Conservation (phyloP, 2,113 vertebrate species). For the Synodontis membranacea region DNA sequence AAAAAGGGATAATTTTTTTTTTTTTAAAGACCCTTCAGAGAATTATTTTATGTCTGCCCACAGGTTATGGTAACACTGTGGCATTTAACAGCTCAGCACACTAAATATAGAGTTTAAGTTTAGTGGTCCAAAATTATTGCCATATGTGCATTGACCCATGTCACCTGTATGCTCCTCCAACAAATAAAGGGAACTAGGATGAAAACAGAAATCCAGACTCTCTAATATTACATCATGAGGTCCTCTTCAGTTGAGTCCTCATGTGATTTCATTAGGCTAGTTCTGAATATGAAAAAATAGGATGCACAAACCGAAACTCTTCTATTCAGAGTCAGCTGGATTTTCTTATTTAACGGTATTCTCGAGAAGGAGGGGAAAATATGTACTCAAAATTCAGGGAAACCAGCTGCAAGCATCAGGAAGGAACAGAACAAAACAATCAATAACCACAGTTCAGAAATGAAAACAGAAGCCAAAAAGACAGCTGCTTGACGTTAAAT, state of each 20-base stretch:
- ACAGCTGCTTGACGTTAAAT: conserved; percentile 20
- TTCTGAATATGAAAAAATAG: background rate
- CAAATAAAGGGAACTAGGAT: background rate
- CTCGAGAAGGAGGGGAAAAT: conserved; percentile 12
- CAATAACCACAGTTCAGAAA: conserved; percentile 23
- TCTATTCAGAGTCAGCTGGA: background rate
- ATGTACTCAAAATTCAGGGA: conserved; percentile 24
- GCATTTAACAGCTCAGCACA: background rate
- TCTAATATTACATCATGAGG: background rate
- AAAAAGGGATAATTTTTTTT: too few relatives aligned
- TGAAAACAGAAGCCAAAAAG: conserved; percentile 29
- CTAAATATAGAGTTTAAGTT: background rate
- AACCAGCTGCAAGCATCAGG: conserved; percentile 25
- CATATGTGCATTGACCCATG: conserved; percentile 18
- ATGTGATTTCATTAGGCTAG: background rate
- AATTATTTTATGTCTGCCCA: background rate
- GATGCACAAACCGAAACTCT: background rate
- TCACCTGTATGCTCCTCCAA: background rate
- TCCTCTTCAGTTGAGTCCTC: background rate
- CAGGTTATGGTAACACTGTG: background rate
- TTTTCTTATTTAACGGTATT: background rate
- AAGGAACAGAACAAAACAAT: conserved; percentile 38
- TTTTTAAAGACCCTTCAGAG: background rate
- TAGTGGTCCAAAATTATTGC: background rate
- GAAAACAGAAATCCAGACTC: background rate